These are phyloP conservation scores for Pleuronectes platessa DNA, from an alignment of 2,113 vertebrate genomes.

Conservation along the genomic window DNA sequence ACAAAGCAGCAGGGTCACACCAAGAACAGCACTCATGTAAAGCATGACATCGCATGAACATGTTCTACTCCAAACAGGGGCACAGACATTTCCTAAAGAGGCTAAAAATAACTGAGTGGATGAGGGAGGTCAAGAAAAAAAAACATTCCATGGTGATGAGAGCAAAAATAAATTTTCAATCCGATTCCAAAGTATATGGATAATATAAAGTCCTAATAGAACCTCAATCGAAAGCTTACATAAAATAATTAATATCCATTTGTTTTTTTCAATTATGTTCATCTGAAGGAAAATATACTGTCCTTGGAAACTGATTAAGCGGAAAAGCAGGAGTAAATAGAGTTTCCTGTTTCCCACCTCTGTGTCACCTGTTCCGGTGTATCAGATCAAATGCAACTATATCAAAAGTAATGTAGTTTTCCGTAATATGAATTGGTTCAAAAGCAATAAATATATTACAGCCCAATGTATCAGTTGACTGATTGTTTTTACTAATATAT, in stretches of 20 bases:
- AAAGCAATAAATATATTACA: neutral
- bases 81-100: constrained; percentile 35
- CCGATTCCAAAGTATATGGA: too few relatives aligned
- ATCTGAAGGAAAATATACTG: neutral
- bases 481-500: neutral
- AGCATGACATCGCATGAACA: constrained; percentile 9
- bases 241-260: too few relatives aligned
- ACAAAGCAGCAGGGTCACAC: constrained; percentile 29
- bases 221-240: too few relatives aligned
- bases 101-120: constrained; percentile 16
- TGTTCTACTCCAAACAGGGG: constrained; percentile 31
- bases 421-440: too few relatives aligned
- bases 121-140: neutral
- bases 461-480: neutral
- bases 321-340: too few relatives aligned
- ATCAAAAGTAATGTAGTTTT: too few relatives aligned
- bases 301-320: neutral
- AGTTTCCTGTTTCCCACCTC: too few relatives aligned
- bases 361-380: too few relatives aligned
- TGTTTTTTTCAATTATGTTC: neutral
- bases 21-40: constrained; percentile 6
- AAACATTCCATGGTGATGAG: neutral
- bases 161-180: too few relatives aligned
- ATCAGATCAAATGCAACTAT: too few relatives aligned
- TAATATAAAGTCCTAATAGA: too few relatives aligned